These are phyloP conservation scores for Boloria selene DNA, from an alignment of 2,888 invertebrate genomes.

Conservation along the genomic window DNA sequence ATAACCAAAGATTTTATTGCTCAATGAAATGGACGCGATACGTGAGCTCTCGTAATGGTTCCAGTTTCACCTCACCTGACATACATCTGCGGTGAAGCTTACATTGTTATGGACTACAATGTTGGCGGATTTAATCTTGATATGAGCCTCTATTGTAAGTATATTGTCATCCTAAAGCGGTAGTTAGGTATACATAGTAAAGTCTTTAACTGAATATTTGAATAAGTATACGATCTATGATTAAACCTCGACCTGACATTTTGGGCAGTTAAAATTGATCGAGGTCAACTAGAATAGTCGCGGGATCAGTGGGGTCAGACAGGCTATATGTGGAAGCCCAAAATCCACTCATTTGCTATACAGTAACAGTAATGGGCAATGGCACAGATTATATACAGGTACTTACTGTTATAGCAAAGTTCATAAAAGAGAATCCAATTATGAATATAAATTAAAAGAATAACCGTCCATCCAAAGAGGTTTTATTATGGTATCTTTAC, in stretches of 20 bases:
- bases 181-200: neutral
- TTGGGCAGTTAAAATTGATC: conserved; percentile 19
- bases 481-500: no score
- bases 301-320: conserved; percentile 5
- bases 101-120: neutral
- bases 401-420: no score
- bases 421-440: no score
- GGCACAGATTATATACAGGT: neutral
- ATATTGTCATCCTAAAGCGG: neutral
- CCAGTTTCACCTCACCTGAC: conserved; percentile 15
- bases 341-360: neutral
- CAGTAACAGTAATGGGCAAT: neutral
- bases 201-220: neutral
- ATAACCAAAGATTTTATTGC: conserved; percentile 36
- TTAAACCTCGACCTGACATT: conserved; percentile 21
- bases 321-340: neutral
- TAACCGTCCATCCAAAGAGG: no score
- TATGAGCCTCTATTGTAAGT: neutral
- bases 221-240: conserved; percentile 9
- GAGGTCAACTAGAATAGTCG: conserved; percentile 9
- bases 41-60: conserved; percentile 27
- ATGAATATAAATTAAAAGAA: no score
- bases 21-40: conserved; percentile 30
- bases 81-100: neutral
- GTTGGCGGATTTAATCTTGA: neutral